Conservation (phyloP, 2,888 invertebrate species). For the Slavum lentiscoides region DNA sequence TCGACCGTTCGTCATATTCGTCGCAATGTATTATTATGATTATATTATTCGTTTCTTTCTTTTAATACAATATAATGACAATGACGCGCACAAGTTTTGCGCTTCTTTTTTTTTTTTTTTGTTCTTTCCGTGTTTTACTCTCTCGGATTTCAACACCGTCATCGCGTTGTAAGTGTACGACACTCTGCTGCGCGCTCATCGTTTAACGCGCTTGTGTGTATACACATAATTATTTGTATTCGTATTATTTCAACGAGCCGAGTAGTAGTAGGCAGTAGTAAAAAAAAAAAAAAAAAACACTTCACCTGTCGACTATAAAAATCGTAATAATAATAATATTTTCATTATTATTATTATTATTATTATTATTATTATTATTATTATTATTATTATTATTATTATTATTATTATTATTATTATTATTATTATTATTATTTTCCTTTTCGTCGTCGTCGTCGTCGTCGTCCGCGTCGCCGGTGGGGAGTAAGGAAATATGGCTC, state of each 20-base stretch:
- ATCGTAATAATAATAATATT: too few species aligned
- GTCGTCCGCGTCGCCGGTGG: not conserved
- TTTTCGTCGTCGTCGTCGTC: not conserved
- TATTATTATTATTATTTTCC: not conserved
- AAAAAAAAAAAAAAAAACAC: not conserved
- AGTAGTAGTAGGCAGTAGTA: not conserved
- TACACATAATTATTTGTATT: not conserved
- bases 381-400: not conserved
- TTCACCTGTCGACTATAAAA: conserved; percentile 1
- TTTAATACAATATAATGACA: conserved; percentile 5
- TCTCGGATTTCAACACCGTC: conserved; percentile 26
- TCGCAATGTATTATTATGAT: not conserved
- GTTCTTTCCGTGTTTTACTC: not conserved
- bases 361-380: too few species aligned
- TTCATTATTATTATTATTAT: too few species aligned
- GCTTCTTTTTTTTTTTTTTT: not conserved
- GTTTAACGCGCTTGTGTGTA: not conserved
- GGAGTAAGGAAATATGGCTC: conserved; percentile 28
- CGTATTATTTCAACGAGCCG: not conserved
- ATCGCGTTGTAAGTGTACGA: conserved; percentile 7
- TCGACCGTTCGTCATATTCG: conserved; percentile 6
- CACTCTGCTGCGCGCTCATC: not conserved
- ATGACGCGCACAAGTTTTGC: conserved; percentile 21
- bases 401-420: too few species aligned
- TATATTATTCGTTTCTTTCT: conserved; percentile 8